phyloP scores from a whole-genome alignment of 2,797 vertebrate species.

The Semaprochilodus insignis region DNA sequence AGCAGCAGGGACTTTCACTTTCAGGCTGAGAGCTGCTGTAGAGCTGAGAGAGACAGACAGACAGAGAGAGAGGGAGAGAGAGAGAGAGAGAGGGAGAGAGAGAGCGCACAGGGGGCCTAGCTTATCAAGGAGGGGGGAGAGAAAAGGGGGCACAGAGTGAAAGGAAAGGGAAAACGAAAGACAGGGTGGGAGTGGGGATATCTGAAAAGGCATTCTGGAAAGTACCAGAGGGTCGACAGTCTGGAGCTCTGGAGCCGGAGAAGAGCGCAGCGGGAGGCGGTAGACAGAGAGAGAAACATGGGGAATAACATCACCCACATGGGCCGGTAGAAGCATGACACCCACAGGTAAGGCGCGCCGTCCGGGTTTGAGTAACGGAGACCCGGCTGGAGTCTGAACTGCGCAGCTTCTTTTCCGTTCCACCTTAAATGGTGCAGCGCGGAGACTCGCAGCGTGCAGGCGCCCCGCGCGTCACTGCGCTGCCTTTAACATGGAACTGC shows the following conservation, averaged over 20 bases:
- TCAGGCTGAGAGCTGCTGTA: conserved; percentile 59
- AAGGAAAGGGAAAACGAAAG: conserved; percentile 19
- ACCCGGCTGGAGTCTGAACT: too few species aligned
- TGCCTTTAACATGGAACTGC: not conserved
- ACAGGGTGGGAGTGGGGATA: not conserved
- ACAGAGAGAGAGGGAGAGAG: too few species aligned
- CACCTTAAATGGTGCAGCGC: too few species aligned
- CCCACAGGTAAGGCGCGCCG: conserved; percentile 74
- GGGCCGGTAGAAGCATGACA: conserved; percentile 84
- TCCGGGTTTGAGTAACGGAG: too few species aligned
- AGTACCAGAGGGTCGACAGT: not conserved
- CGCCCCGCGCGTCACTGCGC: not conserved
- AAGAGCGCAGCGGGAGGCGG: conserved; percentile 20
- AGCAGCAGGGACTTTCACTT: conserved; percentile 76
- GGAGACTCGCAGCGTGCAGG: too few species aligned
- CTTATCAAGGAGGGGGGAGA: not conserved
- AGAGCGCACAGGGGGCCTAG: too few species aligned
- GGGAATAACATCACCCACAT: conserved; percentile 73
- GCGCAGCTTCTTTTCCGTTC: too few species aligned
- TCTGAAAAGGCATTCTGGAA: not conserved
- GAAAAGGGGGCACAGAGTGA: not conserved
- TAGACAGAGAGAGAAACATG: conserved; percentile 72
- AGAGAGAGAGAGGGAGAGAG: conserved; percentile 38
- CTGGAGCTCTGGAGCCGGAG: too few species aligned
- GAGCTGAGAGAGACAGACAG: conserved; percentile 50